Percentiles rank a stretch among this genome's conserved stretches.
Conservation (phyloP, 2,113 vertebrate genomes). For the Python bivittatus region DNA sequence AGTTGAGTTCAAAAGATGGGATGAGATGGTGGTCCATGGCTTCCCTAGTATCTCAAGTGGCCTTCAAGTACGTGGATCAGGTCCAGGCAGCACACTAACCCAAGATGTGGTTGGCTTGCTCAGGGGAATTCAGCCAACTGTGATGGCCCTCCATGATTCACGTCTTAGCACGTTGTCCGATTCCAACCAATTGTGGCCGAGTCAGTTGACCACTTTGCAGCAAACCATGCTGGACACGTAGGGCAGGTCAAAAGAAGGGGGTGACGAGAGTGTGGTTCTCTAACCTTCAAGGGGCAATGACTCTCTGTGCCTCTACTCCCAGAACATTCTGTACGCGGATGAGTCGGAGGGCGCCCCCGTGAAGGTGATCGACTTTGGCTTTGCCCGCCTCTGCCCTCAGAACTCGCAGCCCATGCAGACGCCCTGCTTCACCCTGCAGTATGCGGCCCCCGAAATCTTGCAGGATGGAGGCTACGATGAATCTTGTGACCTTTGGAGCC, state of each 20-base stretch:
- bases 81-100: too few species aligned
- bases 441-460: conserved; percentile 89
- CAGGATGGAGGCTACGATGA: conserved; percentile 88
- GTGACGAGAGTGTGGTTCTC: background rate
- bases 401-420: conserved; percentile 89
- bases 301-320: background rate
- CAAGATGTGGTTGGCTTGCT: too few species aligned
- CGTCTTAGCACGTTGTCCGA: too few species aligned
- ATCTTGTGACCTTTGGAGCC: conserved; percentile 92
- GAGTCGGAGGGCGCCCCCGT: conserved; percentile 81
- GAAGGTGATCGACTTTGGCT: conserved; percentile 92
- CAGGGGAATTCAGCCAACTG: too few species aligned
- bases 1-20: too few species aligned
- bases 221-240: too few species aligned
- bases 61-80: too few species aligned
- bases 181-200: too few species aligned
- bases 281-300: background rate
- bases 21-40: too few species aligned
- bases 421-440: conserved; percentile 92
- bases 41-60: too few species aligned
- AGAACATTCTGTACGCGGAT: conserved; percentile 89
- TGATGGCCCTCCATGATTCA: too few species aligned
- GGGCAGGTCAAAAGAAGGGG: background rate
- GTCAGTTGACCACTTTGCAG: background rate
- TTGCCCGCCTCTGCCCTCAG: conserved; percentile 86